A percentile compares a stretch with the other conserved stretches of the same genome.
phyloP scores from a whole-genome alignment of 92 coral and sea anemone species.

The Pocillopora meandrina region DNA sequence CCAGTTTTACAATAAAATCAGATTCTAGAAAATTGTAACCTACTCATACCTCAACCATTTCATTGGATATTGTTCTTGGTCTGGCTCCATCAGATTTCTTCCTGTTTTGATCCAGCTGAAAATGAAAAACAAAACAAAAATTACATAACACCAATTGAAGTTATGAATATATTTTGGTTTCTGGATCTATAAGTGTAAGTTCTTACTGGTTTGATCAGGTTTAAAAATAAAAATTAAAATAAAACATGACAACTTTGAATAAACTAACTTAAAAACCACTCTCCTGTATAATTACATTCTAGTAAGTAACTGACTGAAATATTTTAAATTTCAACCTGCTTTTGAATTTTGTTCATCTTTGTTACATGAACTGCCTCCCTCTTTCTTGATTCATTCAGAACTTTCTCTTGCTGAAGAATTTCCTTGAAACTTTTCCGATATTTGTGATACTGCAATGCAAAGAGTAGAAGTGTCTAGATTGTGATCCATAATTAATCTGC shows the following conservation, averaged over 20 bases:
- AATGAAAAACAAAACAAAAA: neutral
- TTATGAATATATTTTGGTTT: neutral
- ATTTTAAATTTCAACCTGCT: slow-evolving; percentile 53
- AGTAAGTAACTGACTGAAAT: no score
- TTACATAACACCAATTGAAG: neutral
- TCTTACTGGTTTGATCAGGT: no score
- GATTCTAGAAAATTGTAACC: neutral
- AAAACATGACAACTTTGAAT: no score
- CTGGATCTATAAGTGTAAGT: neutral
- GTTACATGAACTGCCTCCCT: slow-evolving; percentile 61
- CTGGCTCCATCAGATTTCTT: slow-evolving; percentile 54
- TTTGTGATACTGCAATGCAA: slow-evolving; percentile 44
- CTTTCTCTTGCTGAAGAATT: slow-evolving; percentile 70
- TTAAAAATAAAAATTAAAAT: no score
- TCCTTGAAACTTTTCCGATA: slow-evolving; percentile 80
- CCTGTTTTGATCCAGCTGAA: slow-evolving; percentile 65
- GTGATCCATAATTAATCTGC: no score
- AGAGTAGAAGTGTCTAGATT: neutral
- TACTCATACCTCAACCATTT: slow-evolving; percentile 51
- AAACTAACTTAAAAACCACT: no score
- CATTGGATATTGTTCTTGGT: slow-evolving; percentile 46
- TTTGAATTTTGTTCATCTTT: slow-evolving; percentile 73
- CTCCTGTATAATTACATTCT: no score
- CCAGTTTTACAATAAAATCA: no score
- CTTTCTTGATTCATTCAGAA: slow-evolving; percentile 76